A percentile compares a stretch with the other conserved stretches of the same genome.
Evolutionary conservation across 2,113 vertebrate genomes (phyloP).

Genomic region (Raja brachyura): DNA sequence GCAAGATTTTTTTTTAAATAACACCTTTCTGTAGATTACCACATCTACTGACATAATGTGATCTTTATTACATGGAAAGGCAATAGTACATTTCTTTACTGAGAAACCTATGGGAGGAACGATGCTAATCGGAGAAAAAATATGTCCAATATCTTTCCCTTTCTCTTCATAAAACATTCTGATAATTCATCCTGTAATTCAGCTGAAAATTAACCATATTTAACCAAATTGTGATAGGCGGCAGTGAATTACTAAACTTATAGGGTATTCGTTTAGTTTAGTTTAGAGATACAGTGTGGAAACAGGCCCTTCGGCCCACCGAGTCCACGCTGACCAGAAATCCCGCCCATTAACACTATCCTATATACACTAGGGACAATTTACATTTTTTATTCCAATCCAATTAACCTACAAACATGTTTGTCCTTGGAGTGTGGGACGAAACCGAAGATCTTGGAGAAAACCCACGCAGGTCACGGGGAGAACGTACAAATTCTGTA

Average conservation of each 20-base stretch:
- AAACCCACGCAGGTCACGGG: too few relatives aligned
- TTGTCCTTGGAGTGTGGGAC: too few relatives aligned
- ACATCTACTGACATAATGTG: neutral
- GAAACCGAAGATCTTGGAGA: too few relatives aligned
- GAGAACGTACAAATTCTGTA: too few relatives aligned
- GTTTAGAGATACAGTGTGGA: too few relatives aligned
- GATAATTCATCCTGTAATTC: neutral
- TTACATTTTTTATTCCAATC: too few relatives aligned
- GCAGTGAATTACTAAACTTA: neutral
- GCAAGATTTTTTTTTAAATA: neutral
- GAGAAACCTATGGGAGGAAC: neutral
- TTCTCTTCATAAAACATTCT: neutral
- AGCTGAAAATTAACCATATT: neutral
- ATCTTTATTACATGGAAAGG: neutral
- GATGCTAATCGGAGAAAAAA: neutral
- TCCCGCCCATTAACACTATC: too few relatives aligned
- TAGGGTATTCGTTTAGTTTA: neutral
- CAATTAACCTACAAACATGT: too few relatives aligned
- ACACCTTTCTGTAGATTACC: neutral
- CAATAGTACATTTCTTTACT: neutral
- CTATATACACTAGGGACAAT: too few relatives aligned
- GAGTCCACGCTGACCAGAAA: too few relatives aligned
- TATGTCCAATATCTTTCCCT: neutral
- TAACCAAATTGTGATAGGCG: neutral
- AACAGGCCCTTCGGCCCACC: too few relatives aligned